phyloP scores from a whole-genome alignment of 1,140 invertebrate species.

The Zaprionus nigranus region DNA sequence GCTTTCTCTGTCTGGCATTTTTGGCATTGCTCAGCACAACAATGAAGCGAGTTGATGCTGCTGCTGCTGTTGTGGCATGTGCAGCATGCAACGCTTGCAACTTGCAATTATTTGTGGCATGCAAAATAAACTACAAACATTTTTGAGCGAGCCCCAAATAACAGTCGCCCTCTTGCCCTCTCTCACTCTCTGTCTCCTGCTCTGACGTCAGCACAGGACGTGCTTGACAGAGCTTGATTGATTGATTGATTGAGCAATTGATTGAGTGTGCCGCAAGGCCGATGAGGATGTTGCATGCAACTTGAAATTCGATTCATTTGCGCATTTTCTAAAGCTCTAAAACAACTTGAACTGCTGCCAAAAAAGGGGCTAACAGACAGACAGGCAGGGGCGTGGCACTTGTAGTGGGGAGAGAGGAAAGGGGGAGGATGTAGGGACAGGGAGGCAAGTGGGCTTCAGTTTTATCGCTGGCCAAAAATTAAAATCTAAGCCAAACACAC shows the following conservation, averaged over 20 bases:
- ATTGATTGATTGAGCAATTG: constrained; percentile 42
- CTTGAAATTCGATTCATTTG: constrained; percentile 46
- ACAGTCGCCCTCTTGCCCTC: not conserved
- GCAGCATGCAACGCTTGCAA: constrained; percentile 18
- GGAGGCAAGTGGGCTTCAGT: constrained; percentile 29
- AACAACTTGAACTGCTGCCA: not conserved
- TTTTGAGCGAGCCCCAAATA: constrained; percentile 7
- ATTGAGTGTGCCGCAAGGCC: constrained; percentile 22
- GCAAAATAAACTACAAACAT: constrained; percentile 36
- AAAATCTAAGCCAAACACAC: constrained; percentile 71
- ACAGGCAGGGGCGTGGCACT: not conserved
- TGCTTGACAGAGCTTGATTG: constrained; percentile 18
- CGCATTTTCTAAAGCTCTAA: constrained; percentile 20
- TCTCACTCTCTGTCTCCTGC: not conserved
- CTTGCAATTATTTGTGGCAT: constrained; percentile 59
- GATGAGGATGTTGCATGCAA: constrained; percentile 1
- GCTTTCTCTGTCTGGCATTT: constrained; percentile 36
- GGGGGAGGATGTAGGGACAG: too few relatives aligned
- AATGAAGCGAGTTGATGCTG: constrained; percentile 38
- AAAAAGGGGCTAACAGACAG: too few relatives aligned
- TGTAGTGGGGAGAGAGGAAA: not conserved
- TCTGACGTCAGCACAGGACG: constrained; percentile 18
- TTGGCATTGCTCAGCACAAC: constrained; percentile 57
- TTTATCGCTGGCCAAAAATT: constrained; percentile 73
- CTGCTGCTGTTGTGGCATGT: constrained; percentile 12